Conservation (phyloP, 2,113 vertebrate species). For the Cephalopterus ornatus region DNA sequence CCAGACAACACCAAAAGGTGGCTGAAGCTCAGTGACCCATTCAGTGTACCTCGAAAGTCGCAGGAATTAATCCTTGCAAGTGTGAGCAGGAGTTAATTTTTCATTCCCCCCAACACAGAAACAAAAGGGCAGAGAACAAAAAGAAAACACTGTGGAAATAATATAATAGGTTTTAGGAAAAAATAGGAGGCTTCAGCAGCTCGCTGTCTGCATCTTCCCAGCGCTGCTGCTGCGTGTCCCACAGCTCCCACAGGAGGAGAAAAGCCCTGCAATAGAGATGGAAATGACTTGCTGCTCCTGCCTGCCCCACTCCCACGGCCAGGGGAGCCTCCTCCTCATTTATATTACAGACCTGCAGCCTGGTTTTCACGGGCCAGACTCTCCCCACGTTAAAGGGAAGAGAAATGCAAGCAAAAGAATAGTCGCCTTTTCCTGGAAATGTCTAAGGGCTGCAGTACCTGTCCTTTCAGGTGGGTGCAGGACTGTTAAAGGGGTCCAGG, state of each 20-base stretch:
- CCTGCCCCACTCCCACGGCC: background rate
- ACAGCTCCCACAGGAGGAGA: background rate
- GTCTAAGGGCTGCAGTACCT: background rate
- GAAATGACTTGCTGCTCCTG: background rate
- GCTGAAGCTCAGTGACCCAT: constrained; percentile 74
- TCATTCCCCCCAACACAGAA: constrained; percentile 44
- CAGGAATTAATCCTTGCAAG: constrained; percentile 60
- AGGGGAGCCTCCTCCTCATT: background rate
- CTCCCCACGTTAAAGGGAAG: background rate
- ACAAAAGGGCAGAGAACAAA: constrained; percentile 56
- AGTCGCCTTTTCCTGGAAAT: background rate
- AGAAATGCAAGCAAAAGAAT: background rate
- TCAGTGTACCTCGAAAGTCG: constrained; percentile 61
- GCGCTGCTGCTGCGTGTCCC: background rate
- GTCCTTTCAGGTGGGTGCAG: background rate
- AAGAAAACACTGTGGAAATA: background rate
- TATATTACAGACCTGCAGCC: background rate
- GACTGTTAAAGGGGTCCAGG: background rate
- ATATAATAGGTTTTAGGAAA: background rate
- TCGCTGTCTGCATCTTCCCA: background rate
- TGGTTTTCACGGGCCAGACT: background rate
- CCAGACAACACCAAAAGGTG: constrained; percentile 68
- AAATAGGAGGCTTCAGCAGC: background rate
- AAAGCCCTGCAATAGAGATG: background rate
- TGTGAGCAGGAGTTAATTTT: constrained; percentile 68